Evolutionary conservation across 2,113 vertebrate genomes (phyloP).

Genomic region (Campylomormyrus numenius): DNA sequence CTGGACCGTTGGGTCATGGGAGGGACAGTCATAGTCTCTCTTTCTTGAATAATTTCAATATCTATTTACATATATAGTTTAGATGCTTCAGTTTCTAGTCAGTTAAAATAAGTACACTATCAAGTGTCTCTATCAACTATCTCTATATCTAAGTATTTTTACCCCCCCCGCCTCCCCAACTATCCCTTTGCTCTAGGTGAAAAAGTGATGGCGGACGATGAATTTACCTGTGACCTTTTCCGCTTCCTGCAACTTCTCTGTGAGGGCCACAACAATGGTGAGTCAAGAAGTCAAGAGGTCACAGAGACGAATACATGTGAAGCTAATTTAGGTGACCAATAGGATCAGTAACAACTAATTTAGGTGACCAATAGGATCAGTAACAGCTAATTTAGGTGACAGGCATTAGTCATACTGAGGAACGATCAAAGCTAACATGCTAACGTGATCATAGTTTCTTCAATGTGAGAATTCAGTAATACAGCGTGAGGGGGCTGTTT

Average conservation of each 20-base stretch:
- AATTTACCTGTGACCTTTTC: slow-evolving; percentile 91
- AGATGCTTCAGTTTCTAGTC: not conserved
- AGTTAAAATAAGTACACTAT: not conserved
- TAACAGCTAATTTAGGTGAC: not conserved
- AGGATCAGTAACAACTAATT: not conserved
- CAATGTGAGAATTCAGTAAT: not conserved
- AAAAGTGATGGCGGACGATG: slow-evolving; percentile 92
- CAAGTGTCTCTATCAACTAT: not conserved
- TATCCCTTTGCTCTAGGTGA: slow-evolving; percentile 62
- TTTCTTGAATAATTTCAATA: not conserved
- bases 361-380: no score
- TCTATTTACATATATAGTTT: not conserved
- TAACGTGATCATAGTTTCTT: no score
- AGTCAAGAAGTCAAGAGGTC: slow-evolving; percentile 34
- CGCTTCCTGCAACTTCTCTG: slow-evolving; percentile 87
- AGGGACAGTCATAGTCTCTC: not conserved
- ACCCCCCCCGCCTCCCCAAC: not conserved
- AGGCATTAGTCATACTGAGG: not conserved
- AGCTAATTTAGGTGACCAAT: not conserved
- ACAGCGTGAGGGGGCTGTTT: not conserved
- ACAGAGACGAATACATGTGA: not conserved
- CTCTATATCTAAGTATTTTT: not conserved
- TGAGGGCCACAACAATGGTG: slow-evolving; percentile 90
- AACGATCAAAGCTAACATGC: not conserved
- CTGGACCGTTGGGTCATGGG: not conserved